phyloP scores from a whole-genome alignment of 2,888 invertebrate species.

The Ophion costatus region DNA sequence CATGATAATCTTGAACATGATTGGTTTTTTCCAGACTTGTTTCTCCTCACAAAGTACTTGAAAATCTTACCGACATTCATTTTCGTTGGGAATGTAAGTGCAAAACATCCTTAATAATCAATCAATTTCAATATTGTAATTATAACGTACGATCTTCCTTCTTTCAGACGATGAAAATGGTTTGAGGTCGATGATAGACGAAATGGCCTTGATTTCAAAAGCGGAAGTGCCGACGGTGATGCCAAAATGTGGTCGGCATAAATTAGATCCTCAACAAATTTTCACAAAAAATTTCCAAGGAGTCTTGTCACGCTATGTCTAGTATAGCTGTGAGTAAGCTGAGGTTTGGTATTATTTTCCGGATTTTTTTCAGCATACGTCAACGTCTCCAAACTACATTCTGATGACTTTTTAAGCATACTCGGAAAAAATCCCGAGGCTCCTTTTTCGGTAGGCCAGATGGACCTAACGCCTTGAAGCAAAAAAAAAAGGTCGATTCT shows the following conservation, averaged over 20 bases:
- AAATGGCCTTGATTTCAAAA: not conserved
- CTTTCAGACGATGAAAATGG: slow-evolving; percentile 12
- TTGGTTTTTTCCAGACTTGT: slow-evolving; percentile 4
- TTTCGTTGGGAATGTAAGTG: slow-evolving; percentile 1
- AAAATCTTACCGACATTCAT: not conserved
- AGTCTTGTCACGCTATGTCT: not conserved
- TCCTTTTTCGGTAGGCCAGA: no score
- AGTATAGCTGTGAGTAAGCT: no score
- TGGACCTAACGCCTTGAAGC: no score
- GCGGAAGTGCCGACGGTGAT: slow-evolving; percentile 3
- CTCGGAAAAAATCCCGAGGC: no score
- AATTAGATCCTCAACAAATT: slow-evolving; percentile 6
- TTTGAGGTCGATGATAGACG: slow-evolving; percentile 6
- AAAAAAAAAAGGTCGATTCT: no score
- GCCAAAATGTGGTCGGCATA: slow-evolving; percentile 4
- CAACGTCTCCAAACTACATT: no score
- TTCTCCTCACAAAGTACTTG: slow-evolving; percentile 2
- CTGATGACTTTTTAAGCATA: no score
- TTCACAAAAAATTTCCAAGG: not conserved
- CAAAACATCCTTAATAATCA: slow-evolving; percentile 13
- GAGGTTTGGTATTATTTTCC: no score
- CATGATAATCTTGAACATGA: not conserved
- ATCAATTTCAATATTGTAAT: slow-evolving; percentile 1
- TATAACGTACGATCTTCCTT: slow-evolving; percentile 10
- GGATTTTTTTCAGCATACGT: not conserved